These are phyloP conservation scores for Monomorium pharaonis DNA, from an alignment of 1,140 invertebrate species.

Conservation along the genomic window DNA sequence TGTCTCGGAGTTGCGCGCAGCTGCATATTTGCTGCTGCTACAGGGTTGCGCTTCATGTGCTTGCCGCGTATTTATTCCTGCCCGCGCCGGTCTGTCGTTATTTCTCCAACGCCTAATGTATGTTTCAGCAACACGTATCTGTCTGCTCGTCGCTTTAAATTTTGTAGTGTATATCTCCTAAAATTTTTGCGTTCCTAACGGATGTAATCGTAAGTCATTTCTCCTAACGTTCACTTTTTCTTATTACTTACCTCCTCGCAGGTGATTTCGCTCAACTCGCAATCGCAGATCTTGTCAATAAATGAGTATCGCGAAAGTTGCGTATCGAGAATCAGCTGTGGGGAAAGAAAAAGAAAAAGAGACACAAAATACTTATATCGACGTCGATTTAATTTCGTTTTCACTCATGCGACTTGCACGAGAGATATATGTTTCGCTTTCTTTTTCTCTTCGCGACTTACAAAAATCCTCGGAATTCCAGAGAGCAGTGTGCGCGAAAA, in stretches of 20 bases:
- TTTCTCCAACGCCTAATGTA: conserved; percentile 75
- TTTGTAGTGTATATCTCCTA: background rate
- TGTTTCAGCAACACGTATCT: conserved; percentile 78
- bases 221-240: background rate
- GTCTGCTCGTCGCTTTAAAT: conserved; percentile 67
- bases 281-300: background rate
- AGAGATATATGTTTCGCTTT: background rate
- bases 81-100: conserved; percentile 70
- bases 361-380: background rate
- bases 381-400: conserved; percentile 9
- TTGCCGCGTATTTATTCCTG: conserved; percentile 49
- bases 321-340: background rate
- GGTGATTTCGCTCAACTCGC: background rate
- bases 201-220: conserved; percentile 13
- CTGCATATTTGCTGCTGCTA: conserved; percentile 27
- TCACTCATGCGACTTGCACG: background rate
- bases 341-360: background rate
- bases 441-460: background rate
- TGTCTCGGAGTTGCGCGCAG: conserved; percentile 40
- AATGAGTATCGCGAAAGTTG: background rate
- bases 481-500: conserved; percentile 19
- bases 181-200: conserved; percentile 14
- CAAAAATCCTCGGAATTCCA: conserved; percentile 2
- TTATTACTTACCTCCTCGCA: background rate
- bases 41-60: conserved; percentile 23